Evolutionary conservation across 2,888 invertebrate species (phyloP).

Genomic region (Microctonus hyperodae): DNA sequence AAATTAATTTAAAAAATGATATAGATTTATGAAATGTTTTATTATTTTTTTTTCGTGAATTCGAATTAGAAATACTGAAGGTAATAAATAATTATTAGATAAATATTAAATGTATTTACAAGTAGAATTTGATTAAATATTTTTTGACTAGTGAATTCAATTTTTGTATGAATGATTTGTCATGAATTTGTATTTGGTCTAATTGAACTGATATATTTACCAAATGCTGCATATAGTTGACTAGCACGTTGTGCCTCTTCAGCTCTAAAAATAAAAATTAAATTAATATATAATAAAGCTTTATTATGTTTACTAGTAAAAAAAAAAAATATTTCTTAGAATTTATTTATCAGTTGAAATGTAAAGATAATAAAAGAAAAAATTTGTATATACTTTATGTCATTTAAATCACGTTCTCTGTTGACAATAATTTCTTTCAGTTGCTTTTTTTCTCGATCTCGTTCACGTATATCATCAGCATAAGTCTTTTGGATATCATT

Average conservation of each 20-base stretch:
- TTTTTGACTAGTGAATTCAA: constrained; percentile 1
- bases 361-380: background rate
- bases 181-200: constrained; percentile 40
- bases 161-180: constrained; percentile 3
- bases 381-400: constrained; percentile 45
- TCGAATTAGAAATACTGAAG: constrained; percentile 19
- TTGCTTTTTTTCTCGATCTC: constrained; percentile 49
- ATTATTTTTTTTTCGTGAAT: constrained; percentile 25
- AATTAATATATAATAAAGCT: too few relatives aligned
- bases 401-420: constrained; percentile 51
- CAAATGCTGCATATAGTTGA: constrained; percentile 56
- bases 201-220: constrained; percentile 54
- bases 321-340: constrained; percentile 8
- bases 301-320: too few relatives aligned
- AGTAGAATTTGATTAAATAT: constrained; percentile 20
- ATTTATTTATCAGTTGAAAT: background rate
- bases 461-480: constrained; percentile 46
- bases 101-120: constrained; percentile 32
- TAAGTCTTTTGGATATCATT: constrained; percentile 50
- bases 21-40: constrained; percentile 9
- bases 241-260: constrained; percentile 56
- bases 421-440: constrained; percentile 46
- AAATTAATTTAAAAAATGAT: too few relatives aligned
- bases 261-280: constrained; percentile 45
- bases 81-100: constrained; percentile 21